phyloP scores from a whole-genome alignment of 2,113 vertebrate genomes.

The Macroglossus sobrinus region DNA sequence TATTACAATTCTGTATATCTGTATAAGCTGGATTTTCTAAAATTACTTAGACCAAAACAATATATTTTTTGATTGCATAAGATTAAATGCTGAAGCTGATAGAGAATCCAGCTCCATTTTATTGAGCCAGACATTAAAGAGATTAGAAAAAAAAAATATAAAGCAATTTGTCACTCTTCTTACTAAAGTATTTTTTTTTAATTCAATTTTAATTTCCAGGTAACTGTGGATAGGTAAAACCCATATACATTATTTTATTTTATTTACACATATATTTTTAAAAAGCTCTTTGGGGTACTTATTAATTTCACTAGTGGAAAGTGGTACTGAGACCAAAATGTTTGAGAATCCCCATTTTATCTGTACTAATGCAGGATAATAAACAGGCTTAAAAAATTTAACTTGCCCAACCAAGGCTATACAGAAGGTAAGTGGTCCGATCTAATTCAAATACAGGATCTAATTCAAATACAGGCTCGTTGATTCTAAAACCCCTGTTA shows the following conservation, averaged over 20 bases:
- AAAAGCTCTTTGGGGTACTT: neutral
- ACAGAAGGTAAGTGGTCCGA: neutral
- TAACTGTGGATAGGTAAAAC: neutral
- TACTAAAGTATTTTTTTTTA: neutral
- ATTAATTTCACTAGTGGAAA: neutral
- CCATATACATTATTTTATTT: neutral
- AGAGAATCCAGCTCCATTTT: neutral
- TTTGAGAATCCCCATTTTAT: conserved; percentile 8
- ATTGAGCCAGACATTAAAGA: neutral
- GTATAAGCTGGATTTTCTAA: neutral
- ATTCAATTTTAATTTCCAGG: neutral
- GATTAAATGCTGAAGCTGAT: neutral
- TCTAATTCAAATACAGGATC: neutral
- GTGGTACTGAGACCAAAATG: neutral
- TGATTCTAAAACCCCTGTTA: neutral
- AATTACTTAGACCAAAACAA: neutral
- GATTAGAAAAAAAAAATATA: neutral
- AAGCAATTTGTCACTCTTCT: neutral
- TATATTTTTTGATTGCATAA: neutral
- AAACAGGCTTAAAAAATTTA: neutral
- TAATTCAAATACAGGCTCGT: neutral
- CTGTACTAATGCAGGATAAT: neutral
- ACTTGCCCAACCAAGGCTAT: neutral
- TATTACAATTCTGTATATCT: neutral
- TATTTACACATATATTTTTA: neutral